phyloP scores from a whole-genome alignment of 2,888 invertebrate genomes.

The Urechis unicinctus region DNA sequence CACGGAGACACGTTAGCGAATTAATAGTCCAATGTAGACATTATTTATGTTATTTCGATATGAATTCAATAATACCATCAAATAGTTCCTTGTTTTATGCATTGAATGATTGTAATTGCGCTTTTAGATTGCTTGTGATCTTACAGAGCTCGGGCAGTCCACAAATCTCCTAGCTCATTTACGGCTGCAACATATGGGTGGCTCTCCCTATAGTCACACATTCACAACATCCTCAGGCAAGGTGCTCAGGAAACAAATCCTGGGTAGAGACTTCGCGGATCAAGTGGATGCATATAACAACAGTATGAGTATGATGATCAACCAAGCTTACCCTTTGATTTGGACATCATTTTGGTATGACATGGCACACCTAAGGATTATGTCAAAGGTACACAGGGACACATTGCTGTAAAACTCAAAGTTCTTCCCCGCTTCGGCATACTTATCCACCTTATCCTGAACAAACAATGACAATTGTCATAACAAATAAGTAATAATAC shows the following conservation, averaged over 20 bases:
- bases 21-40: no score
- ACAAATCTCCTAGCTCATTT: conserved; percentile 5
- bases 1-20: no score
- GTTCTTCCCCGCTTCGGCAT: conserved; percentile 19
- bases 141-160: conserved; percentile 15
- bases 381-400: conserved; percentile 30
- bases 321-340: conserved; percentile 20
- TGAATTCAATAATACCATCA: no score
- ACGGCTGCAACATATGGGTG: conserved; percentile 20
- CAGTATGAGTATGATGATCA: background rate
- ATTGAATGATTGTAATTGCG: no score
- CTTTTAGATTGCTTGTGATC: no score
- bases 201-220: conserved; percentile 7
- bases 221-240: no score
- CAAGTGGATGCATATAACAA: no score
- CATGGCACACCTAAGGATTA: conserved; percentile 36
- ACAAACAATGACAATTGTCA: background rate
- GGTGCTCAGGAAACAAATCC: no score
- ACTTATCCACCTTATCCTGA: conserved; percentile 23
- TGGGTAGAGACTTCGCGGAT: no score
- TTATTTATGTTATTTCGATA: no score
- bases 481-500: no score
- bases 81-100: no score
- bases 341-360: conserved; percentile 33
- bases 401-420: conserved; percentile 24